phyloP scores from a whole-genome alignment of 2,113 vertebrate species.

The Heloderma charlesbogerti region DNA sequence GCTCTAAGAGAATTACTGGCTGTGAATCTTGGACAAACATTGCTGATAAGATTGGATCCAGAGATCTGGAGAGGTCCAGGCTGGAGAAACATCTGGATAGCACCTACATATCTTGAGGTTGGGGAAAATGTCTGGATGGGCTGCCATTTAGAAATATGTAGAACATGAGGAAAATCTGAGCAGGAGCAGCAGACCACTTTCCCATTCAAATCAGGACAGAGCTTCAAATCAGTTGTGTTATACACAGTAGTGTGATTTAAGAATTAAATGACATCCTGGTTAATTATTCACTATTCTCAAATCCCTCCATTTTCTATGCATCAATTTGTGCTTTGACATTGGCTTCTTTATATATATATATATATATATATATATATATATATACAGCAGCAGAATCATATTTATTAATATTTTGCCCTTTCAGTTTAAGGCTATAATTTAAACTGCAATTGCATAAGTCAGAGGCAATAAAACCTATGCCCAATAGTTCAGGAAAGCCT shows the following conservation, averaged over 20 bases:
- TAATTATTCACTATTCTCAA: conserved; percentile 49
- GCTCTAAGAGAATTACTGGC: background rate
- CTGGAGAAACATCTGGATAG: too few species aligned
- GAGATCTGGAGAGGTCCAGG: too few species aligned
- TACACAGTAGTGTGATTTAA: conserved; percentile 34
- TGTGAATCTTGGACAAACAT: background rate
- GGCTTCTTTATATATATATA: conserved; percentile 18
- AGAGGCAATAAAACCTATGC: conserved; percentile 41
- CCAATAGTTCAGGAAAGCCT: conserved; percentile 45
- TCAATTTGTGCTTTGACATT: conserved; percentile 31
- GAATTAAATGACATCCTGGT: conserved; percentile 11
- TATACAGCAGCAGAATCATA: conserved; percentile 22
- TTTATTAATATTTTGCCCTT: conserved; percentile 53
- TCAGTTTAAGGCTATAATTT: conserved; percentile 47
- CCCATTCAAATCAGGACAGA: conserved; percentile 32
- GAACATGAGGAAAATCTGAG: background rate
- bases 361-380: background rate
- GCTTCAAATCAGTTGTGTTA: conserved; percentile 29
- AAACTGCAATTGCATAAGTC: conserved; percentile 47
- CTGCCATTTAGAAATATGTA: background rate
- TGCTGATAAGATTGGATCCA: background rate
- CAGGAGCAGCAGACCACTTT: background rate
- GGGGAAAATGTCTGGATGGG: background rate
- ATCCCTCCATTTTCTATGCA: conserved; percentile 25
- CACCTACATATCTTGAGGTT: too few species aligned